Evolutionary conservation across 2,797 vertebrate genomes (phyloP), one percentile per base, ranked within the genome.

Genomic region (Chelonia mydas): DNA sequence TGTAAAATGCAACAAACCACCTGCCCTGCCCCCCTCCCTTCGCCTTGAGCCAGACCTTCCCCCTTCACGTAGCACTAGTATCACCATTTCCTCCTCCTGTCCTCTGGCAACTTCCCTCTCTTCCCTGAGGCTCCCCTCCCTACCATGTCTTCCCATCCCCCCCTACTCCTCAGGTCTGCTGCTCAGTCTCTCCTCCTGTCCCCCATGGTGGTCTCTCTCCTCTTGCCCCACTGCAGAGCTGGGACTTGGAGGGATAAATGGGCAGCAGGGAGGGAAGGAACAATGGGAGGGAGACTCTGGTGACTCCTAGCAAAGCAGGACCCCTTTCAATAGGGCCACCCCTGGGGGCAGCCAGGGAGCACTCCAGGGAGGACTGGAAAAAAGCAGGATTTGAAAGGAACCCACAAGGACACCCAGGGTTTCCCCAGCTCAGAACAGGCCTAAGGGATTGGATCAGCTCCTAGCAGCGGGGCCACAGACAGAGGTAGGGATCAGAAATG

Each of bases 91-190:
- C 53, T 33, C 81, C 55, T 51, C 7, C 13, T 89, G 53, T 5
- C 0, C 12, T 47, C 37, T 0, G 0, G 19, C 54, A 31, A 37
- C 2, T 3, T 3, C 11, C n/a, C 74, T 90, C 45, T 55, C 51
- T 27, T 76, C 41, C 25, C 25, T 37, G 16, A n/a, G 33, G 33
- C 16, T 59, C 65, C 65, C 19, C 19, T 61, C 59, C 31, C 31
- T 61, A 41, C 65, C 65, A 68, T 19, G 15, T 11, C 74, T 27
- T 49, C 27, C 74, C 74, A 28, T 5, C 41, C 72, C 21, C 37
- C 37, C 2, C 37, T 45, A 13, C 72, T 77, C 74, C 27, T 11
- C 23, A 47, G 23, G 65, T 19, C 65, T 68, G n/a, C 17, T 10
- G 17, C 28, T 10, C 84, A 61, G 45, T 13, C 51, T 61, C 0